Percentiles rank a stretch among this genome's conserved stretches.
These are phyloP conservation scores for Axis porcinus DNA, from an alignment of 2,113 vertebrate genomes.

Conservation along the genomic window DNA sequence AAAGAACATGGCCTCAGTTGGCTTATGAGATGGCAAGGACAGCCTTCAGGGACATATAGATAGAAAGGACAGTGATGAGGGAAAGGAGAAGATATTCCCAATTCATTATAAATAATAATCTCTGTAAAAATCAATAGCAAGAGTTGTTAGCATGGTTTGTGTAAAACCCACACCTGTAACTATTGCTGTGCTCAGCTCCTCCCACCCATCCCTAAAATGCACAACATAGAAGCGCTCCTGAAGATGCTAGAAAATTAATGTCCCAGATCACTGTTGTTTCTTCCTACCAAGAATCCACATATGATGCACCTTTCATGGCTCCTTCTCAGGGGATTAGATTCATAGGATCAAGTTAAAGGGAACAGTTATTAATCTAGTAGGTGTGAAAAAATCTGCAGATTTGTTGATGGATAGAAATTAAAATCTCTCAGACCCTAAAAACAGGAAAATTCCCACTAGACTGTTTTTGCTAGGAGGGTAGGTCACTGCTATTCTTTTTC, in stretches of 20 bases:
- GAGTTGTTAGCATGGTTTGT: background rate
- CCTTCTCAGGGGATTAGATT: background rate
- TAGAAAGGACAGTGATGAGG: background rate
- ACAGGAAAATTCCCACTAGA: background rate
- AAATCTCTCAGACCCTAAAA: conserved; percentile 4
- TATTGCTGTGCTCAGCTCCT: background rate
- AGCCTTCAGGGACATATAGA: background rate
- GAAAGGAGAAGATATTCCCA: background rate
- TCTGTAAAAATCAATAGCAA: background rate
- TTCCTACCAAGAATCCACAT: background rate
- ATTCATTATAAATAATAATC: background rate
- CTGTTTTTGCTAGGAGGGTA: background rate
- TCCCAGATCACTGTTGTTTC: background rate
- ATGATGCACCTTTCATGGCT: background rate
- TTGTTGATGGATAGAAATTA: conserved; percentile 2
- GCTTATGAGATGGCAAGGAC: background rate
- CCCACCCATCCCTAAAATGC: background rate
- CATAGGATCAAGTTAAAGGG: background rate
- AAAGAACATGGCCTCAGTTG: background rate
- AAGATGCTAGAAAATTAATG: background rate
- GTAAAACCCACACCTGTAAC: background rate
- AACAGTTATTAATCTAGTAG: background rate
- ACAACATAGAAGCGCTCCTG: background rate
- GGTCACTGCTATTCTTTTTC: background rate
- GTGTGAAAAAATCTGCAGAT: background rate